phyloP scores from a whole-genome alignment of 2,797 vertebrate genomes.

The Lepus oiostolus region DNA sequence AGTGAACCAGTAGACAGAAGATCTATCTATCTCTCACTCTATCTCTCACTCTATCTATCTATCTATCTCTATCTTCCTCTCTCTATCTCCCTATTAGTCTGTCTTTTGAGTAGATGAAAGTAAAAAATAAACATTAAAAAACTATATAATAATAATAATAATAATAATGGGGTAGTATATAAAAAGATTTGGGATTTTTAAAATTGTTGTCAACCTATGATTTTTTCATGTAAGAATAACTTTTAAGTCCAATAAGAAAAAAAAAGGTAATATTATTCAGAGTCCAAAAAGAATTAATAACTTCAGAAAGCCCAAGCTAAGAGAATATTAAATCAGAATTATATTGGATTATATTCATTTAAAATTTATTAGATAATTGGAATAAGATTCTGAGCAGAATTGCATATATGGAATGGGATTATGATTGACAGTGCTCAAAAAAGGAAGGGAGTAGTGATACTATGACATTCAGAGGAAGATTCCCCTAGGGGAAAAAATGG shows the following conservation, averaged over 20 bases:
- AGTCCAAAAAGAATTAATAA: constrained; percentile 66
- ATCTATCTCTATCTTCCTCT: too few species aligned
- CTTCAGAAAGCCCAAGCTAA: constrained; percentile 55
- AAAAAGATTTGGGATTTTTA: background rate
- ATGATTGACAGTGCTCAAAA: constrained; percentile 58
- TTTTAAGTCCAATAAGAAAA: constrained; percentile 61
- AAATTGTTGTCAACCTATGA: background rate
- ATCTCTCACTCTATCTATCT: too few species aligned
- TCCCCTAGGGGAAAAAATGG: background rate
- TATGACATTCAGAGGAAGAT: background rate
- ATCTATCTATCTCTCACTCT: too few species aligned
- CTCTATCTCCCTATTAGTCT: too few species aligned
- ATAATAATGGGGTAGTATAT: too few species aligned
- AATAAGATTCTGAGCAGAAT: constrained; percentile 18
- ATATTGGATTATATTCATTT: constrained; percentile 57
- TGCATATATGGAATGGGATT: constrained; percentile 49
- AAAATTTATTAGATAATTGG: constrained; percentile 67
- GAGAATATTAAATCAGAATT: constrained; percentile 67
- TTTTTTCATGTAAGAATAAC: constrained; percentile 51
- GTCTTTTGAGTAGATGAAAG: too few species aligned
- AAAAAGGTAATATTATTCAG: constrained; percentile 52
- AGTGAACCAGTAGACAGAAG: too few species aligned
- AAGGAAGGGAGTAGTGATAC: background rate
- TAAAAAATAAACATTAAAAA: too few species aligned
- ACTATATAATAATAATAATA: too few species aligned